Evolutionary conservation across 92 coral and sea anemone species (phyloP).

Genomic region (Pocillopora meandrina): DNA sequence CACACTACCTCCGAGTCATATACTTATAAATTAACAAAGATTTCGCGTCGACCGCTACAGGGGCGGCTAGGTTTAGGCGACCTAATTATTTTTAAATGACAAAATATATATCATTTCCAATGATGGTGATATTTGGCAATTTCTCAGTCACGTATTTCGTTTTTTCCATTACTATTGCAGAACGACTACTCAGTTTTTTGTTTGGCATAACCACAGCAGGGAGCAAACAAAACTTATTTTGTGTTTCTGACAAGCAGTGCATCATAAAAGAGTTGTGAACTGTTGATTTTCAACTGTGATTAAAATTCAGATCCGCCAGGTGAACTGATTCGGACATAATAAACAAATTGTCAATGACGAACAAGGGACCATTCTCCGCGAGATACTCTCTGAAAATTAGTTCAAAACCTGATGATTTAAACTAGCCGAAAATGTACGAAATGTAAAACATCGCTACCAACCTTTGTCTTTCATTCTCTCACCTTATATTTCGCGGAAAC

Average conservation of each 20-base stretch:
- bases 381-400: not conserved
- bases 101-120: not conserved
- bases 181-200: not conserved
- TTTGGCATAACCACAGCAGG: not conserved
- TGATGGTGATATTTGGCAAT: not conserved
- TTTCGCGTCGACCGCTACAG: not conserved
- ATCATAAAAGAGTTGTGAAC: not conserved
- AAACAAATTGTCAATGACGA: constrained; percentile 29
- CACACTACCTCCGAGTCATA: not conserved
- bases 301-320: constrained; percentile 14
- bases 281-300: constrained; percentile 35
- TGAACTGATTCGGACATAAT: not conserved
- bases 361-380: not conserved
- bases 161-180: not conserved
- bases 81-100: constrained; percentile 6
- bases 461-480: not conserved
- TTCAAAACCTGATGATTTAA: not conserved
- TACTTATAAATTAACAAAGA: not conserved
- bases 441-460: not conserved
- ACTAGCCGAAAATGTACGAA: not conserved
- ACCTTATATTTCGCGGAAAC: not conserved
- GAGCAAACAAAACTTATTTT: not conserved
- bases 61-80: not conserved
- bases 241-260: not conserved
- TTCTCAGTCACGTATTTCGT: not conserved